Evolutionary conservation across 2,113 vertebrate species (phyloP), one percentile per base, ranked within the genome.

Genomic region (Eolophus roseicapilla): DNA sequence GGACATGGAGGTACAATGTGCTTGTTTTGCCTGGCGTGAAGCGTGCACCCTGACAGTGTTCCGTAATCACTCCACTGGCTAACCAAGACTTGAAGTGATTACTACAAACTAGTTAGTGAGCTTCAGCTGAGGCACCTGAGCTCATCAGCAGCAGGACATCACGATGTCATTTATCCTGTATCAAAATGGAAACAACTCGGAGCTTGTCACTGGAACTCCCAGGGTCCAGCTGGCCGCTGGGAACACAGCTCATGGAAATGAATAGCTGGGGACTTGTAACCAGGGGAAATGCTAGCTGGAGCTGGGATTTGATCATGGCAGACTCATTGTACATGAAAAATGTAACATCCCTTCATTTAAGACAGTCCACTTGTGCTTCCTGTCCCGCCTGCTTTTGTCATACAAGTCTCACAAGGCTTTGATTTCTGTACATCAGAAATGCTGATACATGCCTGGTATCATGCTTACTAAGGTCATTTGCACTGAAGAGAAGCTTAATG

Each of bases 121-220:
- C 43, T 77, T 49, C 3, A 3, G 19, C 50, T 18, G 33, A 57
- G 24, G 33, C n/a, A 33, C 69, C 53, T 37, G 41, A 11, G 68
- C 47, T 57, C 53, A 37, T 49, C 41, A 63, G 63, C 50, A 46
- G 75, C 55, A 85, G 47, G 24, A 35, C 14, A 5, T 7, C 18
- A 19, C 21, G 7, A 4, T 27, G 41, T 37, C 35, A 19, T 63
- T 52, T 44, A 29, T 14, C 12, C 55, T 43, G 33, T 21, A 57
- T 14, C 24, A 39, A 63, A 84, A 63, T 0, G 3, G 81, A 31
- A 76, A 41, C 10, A 41, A 11, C 33, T n/a, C 0, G 0, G 74
- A 74, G 27, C 35, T 84, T n/a, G 31, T 75, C 75, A 19, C 49
- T 64, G 43, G 27, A 68, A 64, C 23, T 60, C 9, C 3, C 17